Percentiles rank a stretch among this genome's conserved stretches.
phyloP scores from a whole-genome alignment of 2,888 invertebrate genomes.

The Nephrocerus scutellatus region DNA sequence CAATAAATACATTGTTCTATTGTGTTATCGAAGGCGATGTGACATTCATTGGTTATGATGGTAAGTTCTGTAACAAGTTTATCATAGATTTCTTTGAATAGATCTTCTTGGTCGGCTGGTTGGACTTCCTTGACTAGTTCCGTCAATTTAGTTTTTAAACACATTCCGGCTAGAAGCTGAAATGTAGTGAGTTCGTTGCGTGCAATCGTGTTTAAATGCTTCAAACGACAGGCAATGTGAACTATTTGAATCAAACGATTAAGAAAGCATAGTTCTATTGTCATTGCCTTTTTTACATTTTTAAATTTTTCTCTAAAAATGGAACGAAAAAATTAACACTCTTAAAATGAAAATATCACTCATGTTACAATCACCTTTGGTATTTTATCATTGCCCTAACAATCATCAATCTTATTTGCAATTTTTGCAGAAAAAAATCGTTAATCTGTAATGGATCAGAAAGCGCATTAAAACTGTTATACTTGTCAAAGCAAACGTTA shows the following conservation, averaged over 20 bases:
- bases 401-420: conserved; percentile 34
- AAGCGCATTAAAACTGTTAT: conserved; percentile 19
- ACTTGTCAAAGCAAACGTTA: conserved; percentile 21
- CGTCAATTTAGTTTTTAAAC: conserved; percentile 22
- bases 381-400: conserved; percentile 18
- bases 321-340: conserved; percentile 3
- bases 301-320: conserved; percentile 13
- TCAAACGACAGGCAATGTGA: conserved; percentile 30
- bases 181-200: conserved; percentile 23
- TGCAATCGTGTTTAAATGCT: conserved; percentile 20
- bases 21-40: conserved; percentile 9
- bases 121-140: conserved; percentile 9
- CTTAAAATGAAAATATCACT: background rate
- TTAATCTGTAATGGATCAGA: conserved; percentile 19
- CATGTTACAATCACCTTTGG: conserved; percentile 24
- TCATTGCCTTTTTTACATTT: conserved; percentile 10
- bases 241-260: conserved; percentile 23
- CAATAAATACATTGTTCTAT: conserved; percentile 29
- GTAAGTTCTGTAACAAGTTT: conserved; percentile 16
- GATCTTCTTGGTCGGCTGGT: conserved; percentile 18
- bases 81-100: conserved; percentile 15
- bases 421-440: conserved; percentile 27
- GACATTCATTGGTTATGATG: conserved; percentile 15
- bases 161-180: conserved; percentile 28
- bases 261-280: conserved; percentile 22